Conservation (phyloP, 2,888 invertebrate genomes). For the Cerceris rybyensis region DNA sequence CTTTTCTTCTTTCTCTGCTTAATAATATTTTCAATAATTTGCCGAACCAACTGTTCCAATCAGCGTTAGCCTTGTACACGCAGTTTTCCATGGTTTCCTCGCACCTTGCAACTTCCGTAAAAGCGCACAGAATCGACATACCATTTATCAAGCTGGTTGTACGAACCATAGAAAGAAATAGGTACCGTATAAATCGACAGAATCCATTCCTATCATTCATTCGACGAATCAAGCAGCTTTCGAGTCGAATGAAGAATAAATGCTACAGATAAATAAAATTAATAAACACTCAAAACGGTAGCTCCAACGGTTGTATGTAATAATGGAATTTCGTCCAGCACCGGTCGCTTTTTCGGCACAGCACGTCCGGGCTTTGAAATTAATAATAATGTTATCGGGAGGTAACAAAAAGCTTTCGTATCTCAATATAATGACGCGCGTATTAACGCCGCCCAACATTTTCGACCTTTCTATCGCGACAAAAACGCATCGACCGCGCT, state of each 20-base stretch:
- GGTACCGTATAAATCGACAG: too few relatives aligned
- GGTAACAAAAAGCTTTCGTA: slow-evolving; percentile 58
- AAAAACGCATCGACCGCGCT: slow-evolving; percentile 53
- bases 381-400: slow-evolving; percentile 58
- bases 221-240: too few relatives aligned
- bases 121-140: too few relatives aligned
- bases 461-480: slow-evolving; percentile 56
- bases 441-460: slow-evolving; percentile 57
- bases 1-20: too few relatives aligned
- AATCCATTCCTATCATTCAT: too few relatives aligned
- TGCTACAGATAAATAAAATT: slow-evolving; percentile 45
- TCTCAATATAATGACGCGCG: slow-evolving; percentile 57
- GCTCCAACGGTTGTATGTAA: slow-evolving; percentile 26
- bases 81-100: too few relatives aligned
- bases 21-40: too few relatives aligned
- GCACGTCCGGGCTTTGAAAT: slow-evolving; percentile 46
- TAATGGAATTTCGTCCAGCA: slow-evolving; percentile 41
- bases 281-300: slow-evolving; percentile 38
- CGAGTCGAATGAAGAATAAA: slow-evolving; percentile 1
- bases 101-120: too few relatives aligned
- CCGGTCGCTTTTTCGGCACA: slow-evolving; percentile 42
- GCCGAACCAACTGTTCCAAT: too few relatives aligned
- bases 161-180: too few relatives aligned
- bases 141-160: too few relatives aligned
- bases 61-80: too few relatives aligned